A percentile compares a stretch with the other conserved stretches of the same genome.
These are phyloP conservation scores for Cosmia pyralina DNA, from an alignment of 2,888 invertebrate species.

Conservation along the genomic window DNA sequence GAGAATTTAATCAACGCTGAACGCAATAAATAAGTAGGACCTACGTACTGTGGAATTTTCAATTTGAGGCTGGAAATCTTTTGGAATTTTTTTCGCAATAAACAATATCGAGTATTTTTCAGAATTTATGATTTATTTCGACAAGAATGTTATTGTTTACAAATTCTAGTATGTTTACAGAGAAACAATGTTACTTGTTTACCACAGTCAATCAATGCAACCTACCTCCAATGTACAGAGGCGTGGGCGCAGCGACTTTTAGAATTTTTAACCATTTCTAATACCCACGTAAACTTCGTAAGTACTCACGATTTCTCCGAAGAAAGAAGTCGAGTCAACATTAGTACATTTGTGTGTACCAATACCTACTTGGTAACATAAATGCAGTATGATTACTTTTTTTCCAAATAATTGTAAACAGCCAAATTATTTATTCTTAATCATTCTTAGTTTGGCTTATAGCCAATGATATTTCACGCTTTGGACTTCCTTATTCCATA, in stretches of 20 bases:
- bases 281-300: constrained; percentile 59
- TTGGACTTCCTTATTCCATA: constrained; percentile 44
- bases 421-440: constrained; percentile 22
- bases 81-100: neutral
- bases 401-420: constrained; percentile 38
- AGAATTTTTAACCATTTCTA: constrained; percentile 62
- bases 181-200: constrained; percentile 43
- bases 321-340: constrained; percentile 63
- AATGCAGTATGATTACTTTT: constrained; percentile 27
- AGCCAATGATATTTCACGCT: constrained; percentile 36
- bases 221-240: constrained; percentile 48
- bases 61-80: neutral
- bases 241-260: constrained; percentile 60
- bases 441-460: constrained; percentile 34
- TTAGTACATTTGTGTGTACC: constrained; percentile 32
- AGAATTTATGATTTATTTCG: neutral
- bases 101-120: neutral
- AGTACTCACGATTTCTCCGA: constrained; percentile 64
- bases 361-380: constrained; percentile 38
- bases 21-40: neutral
- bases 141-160: constrained; percentile 18
- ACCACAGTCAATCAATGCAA: constrained; percentile 54
- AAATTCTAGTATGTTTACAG: constrained; percentile 6
- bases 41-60: constrained; percentile 1
- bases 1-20: constrained; percentile 18